Base-by-base conservation (phyloP, 2,888 invertebrate genomes). In the Melieria crassipennis region DNA sequence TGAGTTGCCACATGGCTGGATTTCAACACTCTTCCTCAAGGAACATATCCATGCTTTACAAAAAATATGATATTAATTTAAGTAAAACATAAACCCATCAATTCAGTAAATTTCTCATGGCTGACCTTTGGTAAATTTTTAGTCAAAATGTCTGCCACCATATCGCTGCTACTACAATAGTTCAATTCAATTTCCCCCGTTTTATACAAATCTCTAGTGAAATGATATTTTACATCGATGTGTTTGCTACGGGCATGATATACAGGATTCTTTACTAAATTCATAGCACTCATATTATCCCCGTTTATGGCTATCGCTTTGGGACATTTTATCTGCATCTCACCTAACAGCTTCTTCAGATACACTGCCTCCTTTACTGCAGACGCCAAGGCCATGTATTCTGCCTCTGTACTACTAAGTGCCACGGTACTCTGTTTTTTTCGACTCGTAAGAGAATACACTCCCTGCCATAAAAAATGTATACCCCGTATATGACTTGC, bases 191-290 rank as follows among this genome's bases (percentile, higher is more conserved):
- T 65, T 43, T 52, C 43, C 16, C 55, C 43, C 13, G 5, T n/a
- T 47, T 42, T 11, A 52, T 65, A 65, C n/a, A 52, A 30, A n/a
- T 50, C 65, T 65, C 62, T 47, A 6, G 48, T 16, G 16, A 10
- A 50, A 43, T 63, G 63, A 64, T 73, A 69, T n/a, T 72, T 75
- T 3, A 75, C 69, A 56, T 75, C 75, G 5, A 74, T 75, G 56
- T 76, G 76, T 30, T 77, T 76, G n/a, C 72, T 76, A 10, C 70
- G 63, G 10, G n/a, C n/a, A n/a, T n/a, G n/a, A n/a, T n/a, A n/a
- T n/a, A n/a, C n/a, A n/a, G n/a, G 71, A 69, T 73, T 75, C 47
- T 69, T 71, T 5, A 73, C 71, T 48, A 75, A 48, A n/a, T 71
- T 50, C 45, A 64, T 57, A 13, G 68, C 71, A 43, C 71, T 67